These are phyloP conservation scores for Stercorarius parasiticus DNA, from an alignment of 2,113 vertebrate species.

Conservation along the genomic window DNA sequence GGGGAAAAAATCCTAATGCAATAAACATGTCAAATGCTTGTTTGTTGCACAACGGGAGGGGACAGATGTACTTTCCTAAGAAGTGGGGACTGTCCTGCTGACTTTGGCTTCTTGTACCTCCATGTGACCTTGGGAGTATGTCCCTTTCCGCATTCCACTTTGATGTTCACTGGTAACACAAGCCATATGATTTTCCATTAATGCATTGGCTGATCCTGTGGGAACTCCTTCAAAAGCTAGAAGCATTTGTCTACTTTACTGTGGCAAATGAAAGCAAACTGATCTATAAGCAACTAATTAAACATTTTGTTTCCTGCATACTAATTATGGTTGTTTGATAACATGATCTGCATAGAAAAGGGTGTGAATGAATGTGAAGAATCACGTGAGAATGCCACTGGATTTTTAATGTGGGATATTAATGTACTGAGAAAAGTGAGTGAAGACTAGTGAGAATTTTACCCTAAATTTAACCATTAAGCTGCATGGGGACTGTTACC, in stretches of 20 bases:
- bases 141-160: not conserved
- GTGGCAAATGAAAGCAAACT: not conserved
- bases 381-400: not conserved
- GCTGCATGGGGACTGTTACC: rapidly evolving
- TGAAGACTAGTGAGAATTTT: not conserved
- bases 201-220: not conserved
- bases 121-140: not conserved
- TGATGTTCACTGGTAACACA: not conserved
- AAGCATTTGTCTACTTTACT: not conserved
- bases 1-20: not conserved
- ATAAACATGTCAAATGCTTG: not conserved
- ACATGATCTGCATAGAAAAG: not conserved
- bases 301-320: not conserved
- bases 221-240: not conserved
- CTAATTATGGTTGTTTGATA: slow-evolving; percentile 6
- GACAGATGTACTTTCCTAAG: not conserved
- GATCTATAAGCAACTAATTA: not conserved
- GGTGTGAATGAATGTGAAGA: not conserved
- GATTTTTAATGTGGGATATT: not conserved
- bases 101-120: not conserved
- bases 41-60: not conserved
- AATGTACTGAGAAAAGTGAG: not conserved
- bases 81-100: not conserved
- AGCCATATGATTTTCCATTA: not conserved
- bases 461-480: not conserved